Evolutionary conservation across 2,113 vertebrate species (phyloP), one percentile per base, ranked within the genome.

Genomic region (Sarotherodon lohbergeri): DNA sequence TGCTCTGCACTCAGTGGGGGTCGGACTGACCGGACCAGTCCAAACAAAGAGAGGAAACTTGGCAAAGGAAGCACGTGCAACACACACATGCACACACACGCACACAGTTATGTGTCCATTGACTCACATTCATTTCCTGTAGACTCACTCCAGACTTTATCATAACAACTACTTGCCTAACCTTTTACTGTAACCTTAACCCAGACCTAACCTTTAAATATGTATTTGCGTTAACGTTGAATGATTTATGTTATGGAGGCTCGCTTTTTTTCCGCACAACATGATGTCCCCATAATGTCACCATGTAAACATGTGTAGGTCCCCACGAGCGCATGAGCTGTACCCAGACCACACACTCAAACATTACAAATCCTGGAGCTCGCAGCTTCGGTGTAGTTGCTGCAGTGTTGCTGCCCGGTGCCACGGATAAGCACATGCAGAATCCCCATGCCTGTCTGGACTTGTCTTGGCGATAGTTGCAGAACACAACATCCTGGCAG

Each of bases 11-110:
- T 86, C 95, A 91, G 93, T 82, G 43, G 93, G 95, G 94, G 91
- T 94, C 88, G 43, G 89, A 90, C 94, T 90, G 94, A 95, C 93
- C 95, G 66, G 92, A 87, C 92, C 55, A 93, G 83, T 93, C 95
- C 95, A 96, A 96, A 96, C 96, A 96, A 96, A 96, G 95, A 95
- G 93, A 95, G 93, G 95, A 95, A 96, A 96, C 96, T 94, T 95
- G 95, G 95, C 94, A 95, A 86, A 94, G 94, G 93, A 95, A 94
- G 59, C 83, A 3, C 81, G 71, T 36, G 54, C 34, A 76, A 78
- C 85, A 59, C 81, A 76, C 41, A 86, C 81, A 80, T 17, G 84
- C 46, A 73, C 68, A 46, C 41, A 48, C 71, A 50, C 24, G 10
- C 71, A 46, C 41, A 76, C 34, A 76, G 43, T 76, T 48, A 29